These are phyloP conservation scores for Cyrtorhinus lividipennis DNA, from an alignment of 1,140 invertebrate species.

Conservation along the genomic window DNA sequence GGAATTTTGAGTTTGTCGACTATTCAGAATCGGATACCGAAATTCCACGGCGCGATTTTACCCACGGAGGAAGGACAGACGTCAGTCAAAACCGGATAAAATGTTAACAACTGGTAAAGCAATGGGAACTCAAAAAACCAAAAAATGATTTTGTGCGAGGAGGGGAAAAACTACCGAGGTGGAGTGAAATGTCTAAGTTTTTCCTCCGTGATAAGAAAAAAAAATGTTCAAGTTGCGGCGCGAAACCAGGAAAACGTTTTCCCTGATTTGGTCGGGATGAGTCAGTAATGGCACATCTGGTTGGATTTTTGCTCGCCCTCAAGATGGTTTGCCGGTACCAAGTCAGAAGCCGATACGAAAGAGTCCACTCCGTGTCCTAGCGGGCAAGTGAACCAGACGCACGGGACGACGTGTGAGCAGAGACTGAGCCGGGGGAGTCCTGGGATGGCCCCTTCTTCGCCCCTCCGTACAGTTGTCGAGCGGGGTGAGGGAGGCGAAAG, in stretches of 20 bases:
- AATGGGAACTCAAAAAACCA: too few relatives aligned
- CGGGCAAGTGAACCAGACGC: not conserved
- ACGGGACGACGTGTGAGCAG: constrained; percentile 6
- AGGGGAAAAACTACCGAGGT: too few relatives aligned
- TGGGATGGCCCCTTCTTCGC: not conserved
- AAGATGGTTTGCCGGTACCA: not conserved
- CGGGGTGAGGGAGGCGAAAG: not conserved
- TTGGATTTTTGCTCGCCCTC: not conserved
- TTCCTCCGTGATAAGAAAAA: not conserved
- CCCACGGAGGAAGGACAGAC: too few relatives aligned
- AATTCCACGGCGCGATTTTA: too few relatives aligned
- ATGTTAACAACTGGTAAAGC: too few relatives aligned
- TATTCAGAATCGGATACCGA: constrained; percentile 24
- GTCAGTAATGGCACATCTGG: not conserved
- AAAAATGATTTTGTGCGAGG: too few relatives aligned
- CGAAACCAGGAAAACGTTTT: not conserved
- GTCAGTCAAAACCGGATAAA: constrained; percentile 1
- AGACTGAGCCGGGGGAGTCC: constrained; percentile 11
- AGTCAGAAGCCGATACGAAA: not conserved
- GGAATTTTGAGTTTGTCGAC: constrained; percentile 20
- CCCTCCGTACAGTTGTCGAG: not conserved
- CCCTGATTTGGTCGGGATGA: not conserved
- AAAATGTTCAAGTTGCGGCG: not conserved
- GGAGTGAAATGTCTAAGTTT: too few relatives aligned
- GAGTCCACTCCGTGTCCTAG: not conserved